phyloP scores from a whole-genome alignment of 2,113 vertebrate species.

The Amphilophus citrinellus region DNA sequence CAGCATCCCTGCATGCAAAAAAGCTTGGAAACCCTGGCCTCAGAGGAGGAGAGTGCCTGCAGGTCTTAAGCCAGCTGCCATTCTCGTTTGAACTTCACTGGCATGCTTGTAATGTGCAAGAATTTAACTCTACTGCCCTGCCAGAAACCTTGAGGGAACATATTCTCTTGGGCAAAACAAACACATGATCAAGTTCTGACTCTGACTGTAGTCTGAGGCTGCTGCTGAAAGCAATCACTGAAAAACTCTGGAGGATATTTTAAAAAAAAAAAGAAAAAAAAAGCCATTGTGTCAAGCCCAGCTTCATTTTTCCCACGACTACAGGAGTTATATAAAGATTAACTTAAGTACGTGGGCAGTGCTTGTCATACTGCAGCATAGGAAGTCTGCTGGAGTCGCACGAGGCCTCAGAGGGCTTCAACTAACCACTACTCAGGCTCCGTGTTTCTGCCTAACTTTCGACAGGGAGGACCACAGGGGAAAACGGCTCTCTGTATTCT shows the following conservation, averaged over 20 bases:
- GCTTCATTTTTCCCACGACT: constrained; percentile 79
- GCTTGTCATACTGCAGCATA: constrained; percentile 39
- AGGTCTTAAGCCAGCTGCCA: constrained; percentile 29
- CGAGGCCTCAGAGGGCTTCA: constrained; percentile 42
- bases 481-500: neutral
- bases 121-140: neutral
- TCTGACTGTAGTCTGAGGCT: constrained; percentile 24
- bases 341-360: constrained; percentile 71
- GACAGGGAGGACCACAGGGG: neutral
- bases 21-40: constrained; percentile 27
- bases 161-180: constrained; percentile 42
- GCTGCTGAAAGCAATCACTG: constrained; percentile 36
- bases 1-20: constrained; percentile 64
- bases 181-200: constrained; percentile 28
- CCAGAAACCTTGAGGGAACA: constrained; percentile 23
- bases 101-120: constrained; percentile 54
- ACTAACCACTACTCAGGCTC: constrained; percentile 59
- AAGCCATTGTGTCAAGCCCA: constrained; percentile 40
- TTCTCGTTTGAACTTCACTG: constrained; percentile 38
- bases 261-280: constrained; percentile 6
- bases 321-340: constrained; percentile 78
- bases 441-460: neutral
- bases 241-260: constrained; percentile 38
- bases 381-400: constrained; percentile 41
- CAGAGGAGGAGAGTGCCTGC: constrained; percentile 9